These are phyloP conservation scores for Coranthus polyacanthus DNA, from an alignment of 2,797 vertebrate species.

Conservation along the genomic window DNA sequence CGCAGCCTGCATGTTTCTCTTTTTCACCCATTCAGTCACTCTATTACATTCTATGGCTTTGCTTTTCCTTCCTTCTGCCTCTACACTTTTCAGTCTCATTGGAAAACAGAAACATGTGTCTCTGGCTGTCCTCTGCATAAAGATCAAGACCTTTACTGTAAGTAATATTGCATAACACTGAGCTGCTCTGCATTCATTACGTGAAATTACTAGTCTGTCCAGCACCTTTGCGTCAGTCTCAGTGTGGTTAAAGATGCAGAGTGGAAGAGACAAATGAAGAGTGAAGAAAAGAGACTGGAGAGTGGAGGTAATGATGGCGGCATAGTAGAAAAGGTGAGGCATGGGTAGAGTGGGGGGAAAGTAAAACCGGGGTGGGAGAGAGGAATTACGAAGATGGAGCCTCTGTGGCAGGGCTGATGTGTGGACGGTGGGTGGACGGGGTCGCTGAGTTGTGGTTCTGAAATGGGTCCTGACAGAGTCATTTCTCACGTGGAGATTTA, in stretches of 20 bases:
- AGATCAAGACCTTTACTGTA: constrained; percentile 4
- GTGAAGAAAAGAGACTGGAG: constrained; percentile 24
- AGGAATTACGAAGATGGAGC: constrained; percentile 54
- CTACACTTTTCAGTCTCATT: neutral
- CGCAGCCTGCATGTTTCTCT: neutral
- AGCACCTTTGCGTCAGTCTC: constrained; percentile 22
- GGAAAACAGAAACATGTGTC: constrained; percentile 13
- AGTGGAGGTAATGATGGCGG: constrained; percentile 59
- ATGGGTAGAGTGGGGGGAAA: constrained; percentile 18
- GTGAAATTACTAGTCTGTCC: constrained; percentile 28
- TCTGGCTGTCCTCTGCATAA: constrained; percentile 6
- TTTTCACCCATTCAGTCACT: neutral
- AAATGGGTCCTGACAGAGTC: constrained; percentile 82
- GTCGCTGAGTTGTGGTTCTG: constrained; percentile 76
- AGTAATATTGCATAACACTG: constrained; percentile 7
- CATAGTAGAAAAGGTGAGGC: constrained; percentile 33
- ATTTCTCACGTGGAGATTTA: constrained; percentile 83
- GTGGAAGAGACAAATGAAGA: constrained; percentile 38
- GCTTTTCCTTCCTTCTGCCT: neutral
- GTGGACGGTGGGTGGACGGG: constrained; percentile 74
- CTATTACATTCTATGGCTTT: neutral
- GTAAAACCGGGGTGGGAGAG: constrained; percentile 24
- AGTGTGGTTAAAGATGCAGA: constrained; percentile 37
- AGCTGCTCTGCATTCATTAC: constrained; percentile 28
- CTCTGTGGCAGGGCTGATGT: constrained; percentile 63